Conservation (phyloP, 2,888 invertebrate genomes). For the Sesia apiformis region DNA sequence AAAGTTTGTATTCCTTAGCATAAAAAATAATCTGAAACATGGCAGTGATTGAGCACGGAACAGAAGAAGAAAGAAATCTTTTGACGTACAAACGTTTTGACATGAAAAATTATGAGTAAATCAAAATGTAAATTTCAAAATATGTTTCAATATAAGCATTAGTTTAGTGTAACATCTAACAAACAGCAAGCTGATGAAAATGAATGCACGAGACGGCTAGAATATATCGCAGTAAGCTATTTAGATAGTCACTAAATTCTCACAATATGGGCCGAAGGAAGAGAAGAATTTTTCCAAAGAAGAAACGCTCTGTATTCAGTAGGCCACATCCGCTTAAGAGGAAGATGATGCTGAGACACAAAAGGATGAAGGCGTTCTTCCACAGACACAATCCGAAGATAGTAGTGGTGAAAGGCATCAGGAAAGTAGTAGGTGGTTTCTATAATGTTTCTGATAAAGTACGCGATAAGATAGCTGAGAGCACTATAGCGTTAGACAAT, state of each 20-base stretch:
- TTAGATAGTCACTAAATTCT: not conserved
- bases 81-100: not conserved
- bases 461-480: not conserved
- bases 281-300: constrained; percentile 35
- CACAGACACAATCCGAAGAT: constrained; percentile 37
- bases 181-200: not conserved
- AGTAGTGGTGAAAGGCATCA: constrained; percentile 27
- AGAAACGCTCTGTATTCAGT: constrained; percentile 43
- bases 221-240: not conserved
- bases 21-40: constrained; percentile 3
- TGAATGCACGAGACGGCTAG: not conserved
- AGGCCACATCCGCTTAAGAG: constrained; percentile 46
- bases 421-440: constrained; percentile 38
- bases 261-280: constrained; percentile 33
- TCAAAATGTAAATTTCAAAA: not conserved
- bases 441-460: constrained; percentile 47
- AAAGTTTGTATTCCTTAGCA: not conserved
- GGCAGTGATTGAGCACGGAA: not conserved
- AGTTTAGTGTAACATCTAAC: not conserved
- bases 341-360: constrained; percentile 38
- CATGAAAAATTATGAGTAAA: not conserved
- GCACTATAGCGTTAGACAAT: constrained; percentile 40
- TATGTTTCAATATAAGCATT: not conserved
- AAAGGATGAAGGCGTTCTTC: constrained; percentile 41
- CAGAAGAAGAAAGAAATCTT: not conserved